Evolutionary conservation across 1,140 invertebrate genomes (phyloP), one percentile per base, ranked within the genome.

Genomic region (Asbolus verrucosus): DNA sequence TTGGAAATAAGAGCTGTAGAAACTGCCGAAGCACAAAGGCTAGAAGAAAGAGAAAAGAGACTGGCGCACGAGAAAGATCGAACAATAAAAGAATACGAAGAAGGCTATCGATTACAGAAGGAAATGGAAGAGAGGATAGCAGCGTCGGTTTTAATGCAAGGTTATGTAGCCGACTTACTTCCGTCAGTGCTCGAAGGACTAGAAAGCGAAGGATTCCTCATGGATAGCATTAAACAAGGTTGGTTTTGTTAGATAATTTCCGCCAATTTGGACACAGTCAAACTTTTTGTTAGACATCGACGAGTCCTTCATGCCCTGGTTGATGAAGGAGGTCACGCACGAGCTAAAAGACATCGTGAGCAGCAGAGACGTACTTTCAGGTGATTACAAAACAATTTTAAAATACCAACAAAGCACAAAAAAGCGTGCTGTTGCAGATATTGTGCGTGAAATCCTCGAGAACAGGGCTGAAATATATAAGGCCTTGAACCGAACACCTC

Each of bases 271-370:
- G n/a, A n/a, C n/a, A n/a, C n/a, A n/a, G n/a, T n/a, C n/a, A n/a
- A n/a, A n/a, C 43, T 77, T 70, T 43, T 61, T 61, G 13, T 8
- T 77, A 88, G 89, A 90, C 65, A 83, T 91, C 0, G 91, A 94
- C 77, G 91, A 93, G 74, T 88, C 88, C 39, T 91, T 95, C 80
- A 90, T 95, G 85, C 92, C 93, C n/a, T 96, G 94, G 94, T 82
- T 96, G 68, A 89, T 93, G 81, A 87, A 89, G 9, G 91, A 94
- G 80, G 92, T 96, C 9, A 88, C 90, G 30, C 83, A 87, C 62
- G 91, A 95, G 81, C 86, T 95, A 69, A 88, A 92, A 36, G 89
- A 89, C 41, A 88, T 92, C 80, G 87, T 94, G 43, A 89, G 91
- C 71, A 93, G 91, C 65, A 85, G 90, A 54, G 88, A 93, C 77